Conservation (phyloP, 2,797 vertebrate species). For the Pelochelys cantorii region DNA sequence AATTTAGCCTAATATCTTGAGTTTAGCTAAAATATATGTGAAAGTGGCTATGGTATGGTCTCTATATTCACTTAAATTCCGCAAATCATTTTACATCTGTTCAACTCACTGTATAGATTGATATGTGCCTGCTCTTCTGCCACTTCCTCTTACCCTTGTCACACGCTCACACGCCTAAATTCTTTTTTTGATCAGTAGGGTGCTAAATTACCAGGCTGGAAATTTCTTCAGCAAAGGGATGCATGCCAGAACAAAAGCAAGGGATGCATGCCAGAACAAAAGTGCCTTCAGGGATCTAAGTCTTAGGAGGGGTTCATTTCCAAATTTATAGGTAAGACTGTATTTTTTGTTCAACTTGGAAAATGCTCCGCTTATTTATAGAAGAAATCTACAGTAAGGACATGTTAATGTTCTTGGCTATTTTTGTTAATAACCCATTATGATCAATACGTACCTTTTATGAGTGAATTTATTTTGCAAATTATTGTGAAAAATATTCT, state of each 20-base stretch:
- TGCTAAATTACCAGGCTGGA: slow-evolving; percentile 63
- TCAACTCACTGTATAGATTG: slow-evolving; percentile 39
- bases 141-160: slow-evolving; percentile 21
- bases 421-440: slow-evolving; percentile 64
- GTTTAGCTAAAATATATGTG: slow-evolving; percentile 52
- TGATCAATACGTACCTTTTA: slow-evolving; percentile 34
- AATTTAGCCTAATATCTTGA: slow-evolving; percentile 30
- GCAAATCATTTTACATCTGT: slow-evolving; percentile 56
- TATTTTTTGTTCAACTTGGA: slow-evolving; percentile 69
- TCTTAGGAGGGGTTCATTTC: slow-evolving; percentile 69
- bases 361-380: slow-evolving; percentile 68
- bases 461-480: slow-evolving; percentile 61
- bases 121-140: slow-evolving; percentile 45
- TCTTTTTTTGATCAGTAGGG: slow-evolving; percentile 59
- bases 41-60: slow-evolving; percentile 34
- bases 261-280: slow-evolving; percentile 70
- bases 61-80: slow-evolving; percentile 29
- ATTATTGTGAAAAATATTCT: slow-evolving; percentile 34
- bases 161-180: slow-evolving; percentile 4
- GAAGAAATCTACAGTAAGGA: slow-evolving; percentile 66
- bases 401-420: slow-evolving; percentile 59
- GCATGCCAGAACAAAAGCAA: slow-evolving; percentile 70
- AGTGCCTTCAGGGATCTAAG: slow-evolving; percentile 53
- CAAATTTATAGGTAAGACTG: slow-evolving; percentile 67
- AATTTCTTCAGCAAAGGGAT: slow-evolving; percentile 74